Percentiles rank a stretch among this genome's conserved stretches.
Conservation (phyloP, 2,888 invertebrate genomes). For the Plagiodera versicolora region DNA sequence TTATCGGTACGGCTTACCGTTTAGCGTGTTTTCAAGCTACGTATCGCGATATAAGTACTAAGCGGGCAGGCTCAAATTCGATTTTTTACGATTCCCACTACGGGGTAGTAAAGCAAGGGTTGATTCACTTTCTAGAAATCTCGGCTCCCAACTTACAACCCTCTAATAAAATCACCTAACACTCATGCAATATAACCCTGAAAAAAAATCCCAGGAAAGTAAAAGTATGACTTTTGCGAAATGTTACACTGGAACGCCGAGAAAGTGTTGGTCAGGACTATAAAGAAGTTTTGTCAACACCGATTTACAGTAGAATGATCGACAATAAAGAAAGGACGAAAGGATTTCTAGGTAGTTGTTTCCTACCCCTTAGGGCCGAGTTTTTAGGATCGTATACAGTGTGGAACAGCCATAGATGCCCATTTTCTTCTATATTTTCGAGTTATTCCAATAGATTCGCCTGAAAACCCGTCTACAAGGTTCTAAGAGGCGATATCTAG, state of each 20-base stretch:
- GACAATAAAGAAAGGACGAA: constrained; percentile 10
- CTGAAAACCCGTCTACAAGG: too few species aligned
- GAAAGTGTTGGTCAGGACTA: neutral
- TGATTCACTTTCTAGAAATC: neutral
- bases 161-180: neutral
- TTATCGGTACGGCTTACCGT: constrained; percentile 21
- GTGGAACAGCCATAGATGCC: too few species aligned
- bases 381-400: too few species aligned
- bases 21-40: constrained; percentile 18
- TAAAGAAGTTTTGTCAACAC: constrained; percentile 15
- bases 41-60: neutral
- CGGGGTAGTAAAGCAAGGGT: neutral
- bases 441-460: too few species aligned
- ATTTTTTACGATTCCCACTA: too few species aligned
- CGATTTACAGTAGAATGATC: neutral
- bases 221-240: constrained; percentile 15
- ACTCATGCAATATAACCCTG: neutral
- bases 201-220: constrained; percentile 5
- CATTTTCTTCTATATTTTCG: too few species aligned
- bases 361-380: too few species aligned
- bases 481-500: too few species aligned
- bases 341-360: constrained; percentile 7
- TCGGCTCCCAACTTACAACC: neutral
- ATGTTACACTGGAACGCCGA: constrained; percentile 1
- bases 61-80: neutral